Evolutionary conservation across 2,888 invertebrate species (phyloP).

Genomic region (Idaea dimidiata): DNA sequence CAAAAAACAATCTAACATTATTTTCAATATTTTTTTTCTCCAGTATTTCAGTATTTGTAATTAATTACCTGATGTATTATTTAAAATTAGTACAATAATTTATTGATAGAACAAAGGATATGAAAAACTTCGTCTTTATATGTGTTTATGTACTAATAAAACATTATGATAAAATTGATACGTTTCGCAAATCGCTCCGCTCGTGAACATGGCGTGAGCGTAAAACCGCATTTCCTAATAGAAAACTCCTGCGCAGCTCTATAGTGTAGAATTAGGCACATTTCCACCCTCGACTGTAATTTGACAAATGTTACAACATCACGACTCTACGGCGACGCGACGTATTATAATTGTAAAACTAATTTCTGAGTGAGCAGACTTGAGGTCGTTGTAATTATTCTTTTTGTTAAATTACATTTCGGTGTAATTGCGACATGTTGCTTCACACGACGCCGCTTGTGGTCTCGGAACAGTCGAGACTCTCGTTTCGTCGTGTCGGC

Average conservation of each 20-base stretch:
- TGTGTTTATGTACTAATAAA: too few species aligned
- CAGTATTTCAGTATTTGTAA: too few species aligned
- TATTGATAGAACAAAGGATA: too few species aligned
- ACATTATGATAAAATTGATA: not conserved
- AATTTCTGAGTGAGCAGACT: slow-evolving; percentile 48
- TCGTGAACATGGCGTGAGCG: slow-evolving; percentile 28
- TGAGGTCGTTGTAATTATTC: slow-evolving; percentile 38
- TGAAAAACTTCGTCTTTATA: too few species aligned
- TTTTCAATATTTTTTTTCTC: too few species aligned
- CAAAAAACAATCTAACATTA: too few species aligned
- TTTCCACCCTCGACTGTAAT: slow-evolving; percentile 63
- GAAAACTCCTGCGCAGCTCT: slow-evolving; percentile 72
- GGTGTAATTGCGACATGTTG: slow-evolving; percentile 5
- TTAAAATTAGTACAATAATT: too few species aligned
- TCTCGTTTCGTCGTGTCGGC: too few species aligned
- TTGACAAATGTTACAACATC: slow-evolving; percentile 68
- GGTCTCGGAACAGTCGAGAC: too few species aligned
- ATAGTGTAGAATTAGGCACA: slow-evolving; percentile 72
- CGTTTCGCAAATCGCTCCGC: slow-evolving; percentile 19
- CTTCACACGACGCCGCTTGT: slow-evolving; percentile 3
- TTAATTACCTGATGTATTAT: too few species aligned
- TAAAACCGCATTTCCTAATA: slow-evolving; percentile 76
- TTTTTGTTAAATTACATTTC: slow-evolving; percentile 21
- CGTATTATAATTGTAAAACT: slow-evolving; percentile 52
- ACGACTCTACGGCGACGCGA: slow-evolving; percentile 47